Conservation (phyloP, 1,140 invertebrate species). For the Drosophila bocqueti region DNA sequence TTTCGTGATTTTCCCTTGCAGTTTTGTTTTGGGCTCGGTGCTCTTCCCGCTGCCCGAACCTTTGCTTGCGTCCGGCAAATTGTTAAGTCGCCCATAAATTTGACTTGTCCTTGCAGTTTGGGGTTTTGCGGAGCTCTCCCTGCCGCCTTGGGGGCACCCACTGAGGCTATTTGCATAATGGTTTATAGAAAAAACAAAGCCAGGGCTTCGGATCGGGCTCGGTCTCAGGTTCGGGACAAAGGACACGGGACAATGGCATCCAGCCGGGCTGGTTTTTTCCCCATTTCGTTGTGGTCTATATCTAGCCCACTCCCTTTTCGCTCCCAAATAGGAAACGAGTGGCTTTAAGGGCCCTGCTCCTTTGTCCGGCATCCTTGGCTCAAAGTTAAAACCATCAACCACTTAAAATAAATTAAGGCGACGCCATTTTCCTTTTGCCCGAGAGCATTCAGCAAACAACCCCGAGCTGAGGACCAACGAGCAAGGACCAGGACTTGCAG, state of each 20-base stretch:
- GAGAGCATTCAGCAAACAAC: conserved; percentile 68
- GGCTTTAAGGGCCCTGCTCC: conserved; percentile 60
- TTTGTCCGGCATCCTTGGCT: conserved; percentile 53
- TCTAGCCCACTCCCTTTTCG: conserved; percentile 3
- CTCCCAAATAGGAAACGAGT: conserved; percentile 50
- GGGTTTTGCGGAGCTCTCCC: conserved; percentile 32
- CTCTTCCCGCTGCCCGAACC: conserved; percentile 14
- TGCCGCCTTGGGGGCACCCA: conserved; percentile 44
- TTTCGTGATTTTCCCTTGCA: conserved; percentile 69
- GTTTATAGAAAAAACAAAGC: conserved; percentile 80
- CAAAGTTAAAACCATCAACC: conserved; percentile 81
- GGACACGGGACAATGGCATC: conserved; percentile 46
- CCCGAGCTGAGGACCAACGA: conserved; percentile 66
- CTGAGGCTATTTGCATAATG: conserved; percentile 80
- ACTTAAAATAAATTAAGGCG: conserved; percentile 84
- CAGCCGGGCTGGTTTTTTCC: conserved; percentile 37
- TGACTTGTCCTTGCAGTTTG: conserved; percentile 68
- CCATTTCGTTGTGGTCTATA: conserved; percentile 51
- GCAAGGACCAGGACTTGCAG: conserved; percentile 56
- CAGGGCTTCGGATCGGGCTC: conserved; percentile 30
- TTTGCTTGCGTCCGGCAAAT: conserved; percentile 53
- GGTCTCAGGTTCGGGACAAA: neutral
- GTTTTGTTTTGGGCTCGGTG: conserved; percentile 44
- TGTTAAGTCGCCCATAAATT: conserved; percentile 84
- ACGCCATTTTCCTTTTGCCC: conserved; percentile 80